A percentile compares a stretch with the other conserved stretches of the same genome.
Conservation (phyloP, 1,140 invertebrate species). For the Bilobella aurantiaca region DNA sequence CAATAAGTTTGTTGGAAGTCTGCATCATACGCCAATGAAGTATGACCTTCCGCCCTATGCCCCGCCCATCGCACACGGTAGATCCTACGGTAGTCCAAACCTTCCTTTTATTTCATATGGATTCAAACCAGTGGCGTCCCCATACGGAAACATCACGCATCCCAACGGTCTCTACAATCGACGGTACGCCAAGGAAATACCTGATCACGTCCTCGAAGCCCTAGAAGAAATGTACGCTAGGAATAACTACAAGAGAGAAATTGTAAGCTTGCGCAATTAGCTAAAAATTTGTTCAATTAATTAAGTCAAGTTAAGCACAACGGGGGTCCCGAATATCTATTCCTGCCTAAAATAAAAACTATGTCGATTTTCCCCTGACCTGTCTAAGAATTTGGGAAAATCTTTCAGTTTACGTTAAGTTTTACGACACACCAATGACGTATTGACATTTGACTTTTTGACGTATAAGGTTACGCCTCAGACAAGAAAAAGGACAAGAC, state of each 20-base stretch:
- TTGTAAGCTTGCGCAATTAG: constrained; percentile 2
- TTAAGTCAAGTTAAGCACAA: too few species aligned
- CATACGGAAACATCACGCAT: constrained; percentile 31
- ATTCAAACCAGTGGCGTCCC: constrained; percentile 31
- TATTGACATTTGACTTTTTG: neutral
- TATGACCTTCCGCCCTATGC: neutral
- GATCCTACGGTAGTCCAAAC: constrained; percentile 1
- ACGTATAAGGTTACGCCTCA: neutral
- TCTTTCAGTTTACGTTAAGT: too few species aligned
- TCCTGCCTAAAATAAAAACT: too few species aligned
- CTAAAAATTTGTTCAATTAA: neutral
- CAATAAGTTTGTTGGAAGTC: neutral
- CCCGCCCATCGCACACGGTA: neutral
- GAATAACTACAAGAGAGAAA: constrained; percentile 8
- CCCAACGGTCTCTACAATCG: neutral
- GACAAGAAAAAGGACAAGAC: neutral
- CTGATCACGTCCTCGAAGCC: constrained; percentile 20
- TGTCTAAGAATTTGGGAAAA: too few species aligned
- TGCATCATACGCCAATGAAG: neutral
- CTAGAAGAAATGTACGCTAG: constrained; percentile 11
- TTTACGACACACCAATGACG: neutral
- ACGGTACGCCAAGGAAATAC: constrained; percentile 12
- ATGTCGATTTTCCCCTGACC: too few species aligned
- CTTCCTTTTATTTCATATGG: constrained; percentile 25
- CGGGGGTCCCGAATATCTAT: too few species aligned